A percentile compares a stretch with the other conserved stretches of the same genome.
Evolutionary conservation across 1,140 invertebrate species (phyloP).

Genomic region (Trissolcus basalis): DNA sequence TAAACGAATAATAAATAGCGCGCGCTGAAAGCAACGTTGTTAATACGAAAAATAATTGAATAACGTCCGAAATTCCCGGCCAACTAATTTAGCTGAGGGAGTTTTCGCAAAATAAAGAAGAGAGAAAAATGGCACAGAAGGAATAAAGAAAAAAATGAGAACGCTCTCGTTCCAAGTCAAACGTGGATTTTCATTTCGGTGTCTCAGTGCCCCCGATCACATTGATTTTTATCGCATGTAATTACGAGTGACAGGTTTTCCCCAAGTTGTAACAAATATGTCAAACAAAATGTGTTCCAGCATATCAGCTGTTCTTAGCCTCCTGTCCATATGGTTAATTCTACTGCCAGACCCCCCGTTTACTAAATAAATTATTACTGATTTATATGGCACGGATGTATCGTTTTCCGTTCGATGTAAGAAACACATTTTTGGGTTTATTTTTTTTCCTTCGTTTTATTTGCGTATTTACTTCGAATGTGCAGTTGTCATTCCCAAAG

Average conservation of each 20-base stretch:
- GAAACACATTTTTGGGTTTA: neutral
- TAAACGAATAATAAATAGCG: constrained; percentile 19
- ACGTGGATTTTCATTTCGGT: neutral
- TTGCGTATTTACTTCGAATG: no score
- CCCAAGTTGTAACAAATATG: constrained; percentile 14
- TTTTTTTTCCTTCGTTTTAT: neutral
- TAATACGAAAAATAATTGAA: constrained; percentile 30
- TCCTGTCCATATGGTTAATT: constrained; percentile 39
- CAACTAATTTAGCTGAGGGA: constrained; percentile 6
- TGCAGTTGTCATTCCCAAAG: no score
- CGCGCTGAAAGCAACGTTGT: constrained; percentile 9
- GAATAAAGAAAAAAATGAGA: neutral
- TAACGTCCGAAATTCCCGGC: constrained; percentile 6
- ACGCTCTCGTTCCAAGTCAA: neutral
- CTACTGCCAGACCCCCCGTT: constrained; percentile 6
- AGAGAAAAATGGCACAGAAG: neutral
- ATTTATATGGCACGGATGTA: constrained; percentile 30
- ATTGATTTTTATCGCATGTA: constrained; percentile 30
- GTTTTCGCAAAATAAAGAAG: neutral
- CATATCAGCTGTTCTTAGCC: constrained; percentile 40
- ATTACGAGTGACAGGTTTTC: constrained; percentile 21
- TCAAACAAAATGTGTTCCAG: constrained; percentile 36
- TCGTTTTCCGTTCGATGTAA: neutral
- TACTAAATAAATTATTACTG: constrained; percentile 36
- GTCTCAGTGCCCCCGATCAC: constrained; percentile 13